These are phyloP conservation scores for Anseranas semipalmata DNA, from an alignment of 2,113 vertebrate genomes.

Conservation along the genomic window DNA sequence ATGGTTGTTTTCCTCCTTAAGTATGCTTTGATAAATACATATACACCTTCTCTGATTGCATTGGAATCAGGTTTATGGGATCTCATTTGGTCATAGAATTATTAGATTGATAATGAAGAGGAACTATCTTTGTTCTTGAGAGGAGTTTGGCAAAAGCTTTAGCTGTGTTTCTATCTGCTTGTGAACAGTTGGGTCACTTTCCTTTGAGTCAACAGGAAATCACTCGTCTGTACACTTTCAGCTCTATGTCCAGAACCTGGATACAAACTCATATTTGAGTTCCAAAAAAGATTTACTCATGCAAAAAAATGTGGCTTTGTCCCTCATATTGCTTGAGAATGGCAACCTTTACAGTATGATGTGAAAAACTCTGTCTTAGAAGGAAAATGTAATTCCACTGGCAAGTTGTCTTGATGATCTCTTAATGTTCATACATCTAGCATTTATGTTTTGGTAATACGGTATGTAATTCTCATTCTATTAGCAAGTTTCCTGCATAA, in stretches of 20 bases:
- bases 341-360: background rate
- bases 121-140: background rate
- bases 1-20: background rate
- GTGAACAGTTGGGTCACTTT: background rate
- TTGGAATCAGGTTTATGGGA: background rate
- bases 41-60: background rate
- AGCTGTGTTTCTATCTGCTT: background rate
- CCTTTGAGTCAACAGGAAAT: background rate
- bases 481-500: background rate
- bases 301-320: background rate
- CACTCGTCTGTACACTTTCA: background rate
- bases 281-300: background rate
- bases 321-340: background rate
- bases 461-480: constrained; percentile 23
- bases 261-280: background rate
- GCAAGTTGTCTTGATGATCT: background rate
- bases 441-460: constrained; percentile 26
- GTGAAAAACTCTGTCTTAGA: background rate
- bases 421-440: background rate
- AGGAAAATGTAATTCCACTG: background rate
- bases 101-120: background rate
- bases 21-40: background rate
- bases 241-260: background rate
- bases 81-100: background rate
- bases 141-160: background rate